Evolutionary conservation across 2,888 invertebrate genomes (phyloP), one percentile per base, ranked within the genome.

Genomic region (Syrista parreyssii): DNA sequence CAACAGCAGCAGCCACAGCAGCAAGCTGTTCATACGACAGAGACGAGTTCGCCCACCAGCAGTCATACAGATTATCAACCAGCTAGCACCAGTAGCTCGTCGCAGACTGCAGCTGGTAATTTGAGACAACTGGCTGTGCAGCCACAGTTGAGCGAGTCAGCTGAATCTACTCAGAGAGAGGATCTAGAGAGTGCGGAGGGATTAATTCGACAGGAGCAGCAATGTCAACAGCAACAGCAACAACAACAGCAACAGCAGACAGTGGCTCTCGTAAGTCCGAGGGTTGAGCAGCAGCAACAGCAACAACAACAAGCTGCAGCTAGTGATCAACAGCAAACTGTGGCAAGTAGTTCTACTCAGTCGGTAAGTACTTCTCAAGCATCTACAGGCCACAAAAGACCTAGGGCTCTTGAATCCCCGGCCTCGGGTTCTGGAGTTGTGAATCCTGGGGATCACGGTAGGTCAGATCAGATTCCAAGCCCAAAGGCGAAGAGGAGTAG

Each of bases 31-130:
- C 92, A 91, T 78, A 92, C 92, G 11, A 92, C 92, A 1, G 92
- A 92, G 73, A 91, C 95, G 0, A 94, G 95, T 30, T 95, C 95
- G n/a, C 95, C 95, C 1, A 95, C 95, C 0, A 95, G 95, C 77
- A 95, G 95, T 1, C 95, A 95, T 82, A 96, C 96, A 0, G 97
- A 97, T 91, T 97, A 97, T 91, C 96, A 96, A 93, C 96, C 97
- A 1, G 96, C 96, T 0, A 96, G 96, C 2, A 96, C 96, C 35
- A 96, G 96, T 84, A 89, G 86, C 72, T 84, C 76, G 69, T 94
- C 88, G 88, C 94, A 89, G 88, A 93, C 93, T 0, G 92, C 93
- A 0, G 93, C 93, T 73, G 90, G 91, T 11, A 92, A 92, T 68
- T 92, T 94, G 75, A 93, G 95, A 75, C 95, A 96, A 76, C 92